Evolutionary conservation across 2,888 invertebrate species (phyloP), one percentile per base, ranked within the genome.

Genomic region (Mythimna pallens): DNA sequence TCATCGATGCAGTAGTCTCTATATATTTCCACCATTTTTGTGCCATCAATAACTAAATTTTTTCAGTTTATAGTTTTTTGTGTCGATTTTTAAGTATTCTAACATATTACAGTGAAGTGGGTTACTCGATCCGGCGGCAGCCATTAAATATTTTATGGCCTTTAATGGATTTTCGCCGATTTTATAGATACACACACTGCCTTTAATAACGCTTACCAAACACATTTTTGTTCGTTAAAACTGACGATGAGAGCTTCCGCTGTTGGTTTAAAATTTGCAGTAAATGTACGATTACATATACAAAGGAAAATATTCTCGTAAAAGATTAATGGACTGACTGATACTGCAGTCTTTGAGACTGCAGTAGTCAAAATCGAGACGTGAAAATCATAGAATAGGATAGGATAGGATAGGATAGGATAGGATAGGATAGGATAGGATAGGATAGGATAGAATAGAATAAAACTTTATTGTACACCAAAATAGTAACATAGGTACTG

Each of bases 131-230:
- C 30, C 54, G 65, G 62, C 66, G 30, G 43, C 67, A 65, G 34
- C 40, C 68, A 67, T 70, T 80, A 76, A 68, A 80, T 80, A 80
- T 80, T 80, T 76, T 76, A 80, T 72, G 68, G 68, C 68, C 65
- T 64, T 71, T 80, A 80, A 80, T 80, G 71, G 80, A 80, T 80
- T 72, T 71, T 36, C 14, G 55, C 36, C 54, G 58, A 71, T 68
- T 79, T 76, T 76, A 65, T 76, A 76, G 25, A 65, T 64, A 63
- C 43, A 66, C 40, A 59, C 30, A 57, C 47, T 55, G 47, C 63
- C 65, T 74, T 78, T 74, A 79, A 79, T 79, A 59, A 74, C 74
- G 30, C 62, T 59, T 74, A 59, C 25, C 40, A 43, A 47, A 59
- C 14, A 69, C 5, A 25, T 65, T 73, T 73, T 78, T 22, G 47